phyloP scores from a whole-genome alignment of 2,113 vertebrate species.

The Enhydra lutris region DNA sequence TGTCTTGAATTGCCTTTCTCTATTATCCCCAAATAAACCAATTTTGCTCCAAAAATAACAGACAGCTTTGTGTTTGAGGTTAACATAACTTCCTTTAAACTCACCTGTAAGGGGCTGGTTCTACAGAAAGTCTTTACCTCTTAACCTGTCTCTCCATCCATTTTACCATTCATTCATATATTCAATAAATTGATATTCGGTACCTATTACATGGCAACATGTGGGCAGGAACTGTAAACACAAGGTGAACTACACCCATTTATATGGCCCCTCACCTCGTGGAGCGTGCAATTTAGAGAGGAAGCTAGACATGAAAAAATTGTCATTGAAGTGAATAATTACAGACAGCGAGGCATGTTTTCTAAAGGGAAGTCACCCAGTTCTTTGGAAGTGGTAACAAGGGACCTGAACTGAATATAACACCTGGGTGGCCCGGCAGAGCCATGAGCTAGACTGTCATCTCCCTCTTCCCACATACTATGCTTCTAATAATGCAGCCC shows the following conservation, averaged over 20 bases:
- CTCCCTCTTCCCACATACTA: not conserved
- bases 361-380: not conserved
- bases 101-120: not conserved
- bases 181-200: not conserved
- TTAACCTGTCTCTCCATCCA: not conserved
- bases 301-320: not conserved
- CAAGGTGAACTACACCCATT: not conserved
- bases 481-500: not conserved
- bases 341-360: not conserved
- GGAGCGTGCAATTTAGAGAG: not conserved
- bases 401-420: not conserved
- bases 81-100: not conserved
- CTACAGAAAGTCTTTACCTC: not conserved
- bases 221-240: not conserved
- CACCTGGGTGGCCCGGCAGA: not conserved
- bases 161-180: too few species aligned
- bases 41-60: not conserved
- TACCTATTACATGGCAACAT: not conserved
- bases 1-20: not conserved
- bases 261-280: not conserved
- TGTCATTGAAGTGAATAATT: not conserved
- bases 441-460: not conserved
- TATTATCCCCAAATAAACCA: not conserved
- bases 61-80: not conserved
- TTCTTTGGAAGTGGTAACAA: not conserved